phyloP scores from a whole-genome alignment of 2,888 invertebrate genomes.

The Phlogophora meticulosa region DNA sequence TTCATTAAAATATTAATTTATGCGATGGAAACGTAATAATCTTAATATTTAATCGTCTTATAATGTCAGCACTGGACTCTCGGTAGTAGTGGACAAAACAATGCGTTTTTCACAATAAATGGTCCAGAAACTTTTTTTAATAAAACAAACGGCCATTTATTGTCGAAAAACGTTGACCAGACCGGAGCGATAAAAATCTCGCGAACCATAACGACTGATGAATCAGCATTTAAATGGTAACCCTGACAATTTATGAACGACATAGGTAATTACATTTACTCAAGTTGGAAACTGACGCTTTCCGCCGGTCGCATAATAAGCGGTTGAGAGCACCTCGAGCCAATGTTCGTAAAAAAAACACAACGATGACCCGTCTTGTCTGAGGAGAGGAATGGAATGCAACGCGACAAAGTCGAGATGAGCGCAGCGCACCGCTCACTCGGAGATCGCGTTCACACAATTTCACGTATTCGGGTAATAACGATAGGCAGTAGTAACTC shows the following conservation, averaged over 20 bases:
- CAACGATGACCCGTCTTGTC: conserved; percentile 82
- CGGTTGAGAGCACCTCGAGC: conserved; percentile 73
- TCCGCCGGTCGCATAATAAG: conserved; percentile 79
- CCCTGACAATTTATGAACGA: conserved; percentile 65
- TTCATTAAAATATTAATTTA: conserved; percentile 22
- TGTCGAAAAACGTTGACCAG: conserved; percentile 68
- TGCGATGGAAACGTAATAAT: neutral
- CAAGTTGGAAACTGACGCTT: conserved; percentile 75
- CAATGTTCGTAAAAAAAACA: conserved; percentile 77
- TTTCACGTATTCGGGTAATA: conserved; percentile 82
- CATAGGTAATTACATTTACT: conserved; percentile 72
- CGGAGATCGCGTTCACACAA: conserved; percentile 70
- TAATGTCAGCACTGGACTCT: neutral
- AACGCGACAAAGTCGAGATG: conserved; percentile 85
- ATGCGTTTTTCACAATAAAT: conserved; percentile 15
- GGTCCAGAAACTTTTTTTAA: conserved; percentile 30
- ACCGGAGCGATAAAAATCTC: conserved; percentile 72
- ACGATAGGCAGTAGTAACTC: conserved; percentile 79
- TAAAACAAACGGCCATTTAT: conserved; percentile 54
- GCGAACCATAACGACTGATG: conserved; percentile 76
- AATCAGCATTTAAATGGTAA: conserved; percentile 81
- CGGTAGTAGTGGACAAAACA: neutral
- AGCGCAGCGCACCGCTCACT: conserved; percentile 70
- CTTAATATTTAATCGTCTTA: neutral
- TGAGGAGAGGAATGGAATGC: conserved; percentile 72